These are phyloP conservation scores for Drosophila mimetica DNA, from an alignment of 2,888 invertebrate genomes.

Conservation along the genomic window DNA sequence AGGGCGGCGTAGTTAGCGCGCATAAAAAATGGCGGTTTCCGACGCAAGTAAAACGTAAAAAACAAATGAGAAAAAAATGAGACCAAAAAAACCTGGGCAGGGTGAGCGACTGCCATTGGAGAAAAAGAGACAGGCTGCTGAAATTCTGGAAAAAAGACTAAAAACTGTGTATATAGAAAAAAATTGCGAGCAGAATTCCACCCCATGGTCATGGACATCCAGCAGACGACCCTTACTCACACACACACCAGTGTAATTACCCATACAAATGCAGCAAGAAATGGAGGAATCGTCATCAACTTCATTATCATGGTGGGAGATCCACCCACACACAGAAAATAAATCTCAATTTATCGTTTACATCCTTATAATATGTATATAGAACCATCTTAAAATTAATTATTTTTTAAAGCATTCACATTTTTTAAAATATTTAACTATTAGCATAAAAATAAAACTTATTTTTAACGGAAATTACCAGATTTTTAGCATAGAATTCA, in stretches of 20 bases:
- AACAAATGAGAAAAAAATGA: conserved; percentile 17
- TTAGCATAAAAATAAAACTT: background rate
- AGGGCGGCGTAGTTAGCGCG: conserved; percentile 65
- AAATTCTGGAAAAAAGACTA: conserved; percentile 46
- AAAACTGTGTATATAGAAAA: conserved; percentile 54
- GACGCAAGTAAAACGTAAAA: conserved; percentile 65
- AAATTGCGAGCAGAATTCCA: conserved; percentile 63
- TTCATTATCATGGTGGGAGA: conserved; percentile 33
- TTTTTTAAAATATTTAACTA: background rate
- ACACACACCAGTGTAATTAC: conserved; percentile 64
- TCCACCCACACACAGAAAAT: conserved; percentile 14
- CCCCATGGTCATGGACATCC: conserved; percentile 69
- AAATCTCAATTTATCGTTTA: conserved; percentile 6
- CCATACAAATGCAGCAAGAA: conserved; percentile 67
- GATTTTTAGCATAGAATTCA: too few species aligned
- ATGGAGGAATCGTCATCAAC: conserved; percentile 64
- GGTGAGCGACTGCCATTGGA: conserved; percentile 23
- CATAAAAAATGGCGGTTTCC: conserved; percentile 80
- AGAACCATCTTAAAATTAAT: too few species aligned
- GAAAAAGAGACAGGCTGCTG: conserved; percentile 38
- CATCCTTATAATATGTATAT: background rate
- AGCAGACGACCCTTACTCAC: conserved; percentile 65
- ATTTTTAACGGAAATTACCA: too few species aligned
- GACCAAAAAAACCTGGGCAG: conserved; percentile 34
- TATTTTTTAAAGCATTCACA: too few species aligned